A percentile compares a stretch with the other conserved stretches of the same genome.
Evolutionary conservation across 2,113 vertebrate species (phyloP).

Genomic region (Rutilus rutilus): DNA sequence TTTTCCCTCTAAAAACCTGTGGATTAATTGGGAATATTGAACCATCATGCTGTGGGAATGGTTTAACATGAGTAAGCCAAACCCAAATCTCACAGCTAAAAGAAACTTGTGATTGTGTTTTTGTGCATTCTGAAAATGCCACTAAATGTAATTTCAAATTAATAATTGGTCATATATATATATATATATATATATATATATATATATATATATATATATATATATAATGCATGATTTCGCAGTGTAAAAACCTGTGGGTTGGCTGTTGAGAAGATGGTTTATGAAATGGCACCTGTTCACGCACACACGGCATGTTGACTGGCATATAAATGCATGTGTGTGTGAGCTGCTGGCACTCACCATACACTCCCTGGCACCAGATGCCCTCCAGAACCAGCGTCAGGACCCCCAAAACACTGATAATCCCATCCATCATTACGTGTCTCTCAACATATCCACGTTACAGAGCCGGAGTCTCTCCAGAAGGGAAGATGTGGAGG

Average conservation of each 20-base stretch:
- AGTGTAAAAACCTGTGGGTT: neutral
- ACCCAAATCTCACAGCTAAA: neutral
- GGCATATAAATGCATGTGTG: constrained; percentile 50
- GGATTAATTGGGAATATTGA: neutral
- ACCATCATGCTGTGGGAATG: neutral
- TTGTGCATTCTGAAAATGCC: too few relatives aligned
- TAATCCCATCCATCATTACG: constrained; percentile 92
- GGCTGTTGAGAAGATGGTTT: neutral
- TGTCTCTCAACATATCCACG: constrained; percentile 89
- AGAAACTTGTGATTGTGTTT: neutral
- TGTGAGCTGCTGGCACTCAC: constrained; percentile 77
- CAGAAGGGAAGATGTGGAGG: constrained; percentile 54
- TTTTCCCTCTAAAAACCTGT: neutral
- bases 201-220: neutral
- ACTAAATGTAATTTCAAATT: neutral
- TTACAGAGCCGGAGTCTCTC: constrained; percentile 71
- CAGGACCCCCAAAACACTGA: constrained; percentile 85
- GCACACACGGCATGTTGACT: constrained; percentile 15
- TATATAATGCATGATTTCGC: neutral
- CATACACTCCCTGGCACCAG: constrained; percentile 90
- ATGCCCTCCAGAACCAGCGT: constrained; percentile 84
- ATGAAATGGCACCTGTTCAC: constrained; percentile 41
- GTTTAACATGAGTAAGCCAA: neutral
- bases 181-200: neutral
- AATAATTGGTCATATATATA: too few relatives aligned